A percentile compares a stretch with the other conserved stretches of the same genome.
These are phyloP conservation scores for Pseudochirops cupreus DNA, from an alignment of 2,797 vertebrate genomes.

Conservation along the genomic window DNA sequence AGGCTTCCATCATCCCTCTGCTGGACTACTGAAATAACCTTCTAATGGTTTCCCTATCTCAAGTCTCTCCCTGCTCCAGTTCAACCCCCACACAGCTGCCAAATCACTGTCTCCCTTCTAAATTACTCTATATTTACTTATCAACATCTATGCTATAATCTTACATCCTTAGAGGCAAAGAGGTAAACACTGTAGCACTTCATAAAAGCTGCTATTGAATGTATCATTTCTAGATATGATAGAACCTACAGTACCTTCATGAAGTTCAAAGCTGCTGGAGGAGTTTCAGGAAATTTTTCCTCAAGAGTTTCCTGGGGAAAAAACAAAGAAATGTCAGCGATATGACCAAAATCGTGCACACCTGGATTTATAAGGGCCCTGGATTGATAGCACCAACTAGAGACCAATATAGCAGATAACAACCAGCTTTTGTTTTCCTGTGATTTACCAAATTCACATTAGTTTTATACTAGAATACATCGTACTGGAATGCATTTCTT, in stretches of 20 bases:
- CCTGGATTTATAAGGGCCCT: conserved; percentile 19
- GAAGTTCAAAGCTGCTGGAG: conserved; percentile 86
- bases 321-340: conserved; percentile 52
- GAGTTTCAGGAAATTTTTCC: conserved; percentile 88
- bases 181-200: neutral
- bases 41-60: neutral
- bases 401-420: neutral
- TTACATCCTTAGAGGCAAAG: neutral
- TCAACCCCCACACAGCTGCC: neutral
- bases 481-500: conserved; percentile 10
- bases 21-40: neutral
- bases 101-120: neutral
- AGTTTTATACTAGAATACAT: conserved; percentile 15
- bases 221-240: neutral
- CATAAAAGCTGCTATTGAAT: neutral
- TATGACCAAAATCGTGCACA: neutral
- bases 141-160: neutral
- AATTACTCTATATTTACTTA: neutral
- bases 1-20: neutral
- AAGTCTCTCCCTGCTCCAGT: neutral
- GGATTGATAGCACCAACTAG: conserved; percentile 29
- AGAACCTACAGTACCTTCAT: conserved; percentile 88
- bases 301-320: conserved; percentile 90
- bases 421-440: neutral
- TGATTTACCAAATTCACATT: conserved; percentile 23